These are phyloP conservation scores for Drosophila leonis DNA, from an alignment of 2,888 invertebrate genomes.

Conservation along the genomic window DNA sequence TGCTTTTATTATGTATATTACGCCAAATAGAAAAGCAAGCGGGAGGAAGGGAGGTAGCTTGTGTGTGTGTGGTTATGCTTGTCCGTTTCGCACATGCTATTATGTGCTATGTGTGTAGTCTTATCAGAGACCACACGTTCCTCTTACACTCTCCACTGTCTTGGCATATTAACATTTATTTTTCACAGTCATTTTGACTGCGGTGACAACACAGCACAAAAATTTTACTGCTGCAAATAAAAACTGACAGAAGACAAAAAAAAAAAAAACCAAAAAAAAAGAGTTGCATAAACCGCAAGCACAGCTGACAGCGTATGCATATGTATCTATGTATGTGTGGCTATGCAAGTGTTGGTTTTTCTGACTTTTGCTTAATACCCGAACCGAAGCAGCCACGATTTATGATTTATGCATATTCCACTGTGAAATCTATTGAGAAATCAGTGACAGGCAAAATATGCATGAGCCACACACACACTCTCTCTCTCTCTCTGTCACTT, in stretches of 20 bases:
- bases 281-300: slow-evolving; percentile 64
- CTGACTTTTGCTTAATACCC: slow-evolving; percentile 74
- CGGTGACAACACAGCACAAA: slow-evolving; percentile 72
- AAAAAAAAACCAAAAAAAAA: slow-evolving; percentile 15
- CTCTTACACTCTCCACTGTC: slow-evolving; percentile 34
- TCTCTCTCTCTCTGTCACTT: neutral
- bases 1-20: slow-evolving; percentile 53
- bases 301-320: slow-evolving; percentile 46
- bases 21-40: slow-evolving; percentile 36
- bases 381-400: slow-evolving; percentile 50
- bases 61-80: slow-evolving; percentile 31
- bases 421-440: slow-evolving; percentile 77
- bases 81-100: slow-evolving; percentile 25
- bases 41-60: slow-evolving; percentile 11
- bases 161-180: slow-evolving; percentile 80
- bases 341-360: slow-evolving; percentile 61
- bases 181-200: slow-evolving; percentile 73
- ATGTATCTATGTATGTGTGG: slow-evolving; percentile 9
- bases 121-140: slow-evolving; percentile 53
- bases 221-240: slow-evolving; percentile 69
- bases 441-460: slow-evolving; percentile 75
- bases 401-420: slow-evolving; percentile 76
- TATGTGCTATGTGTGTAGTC: slow-evolving; percentile 27
- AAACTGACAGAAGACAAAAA: slow-evolving; percentile 50
- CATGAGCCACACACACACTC: slow-evolving; percentile 25